Evolutionary conservation across 2,888 invertebrate species (phyloP), one percentile per base, ranked within the genome.

Genomic region (Stenichneumon culpator): DNA sequence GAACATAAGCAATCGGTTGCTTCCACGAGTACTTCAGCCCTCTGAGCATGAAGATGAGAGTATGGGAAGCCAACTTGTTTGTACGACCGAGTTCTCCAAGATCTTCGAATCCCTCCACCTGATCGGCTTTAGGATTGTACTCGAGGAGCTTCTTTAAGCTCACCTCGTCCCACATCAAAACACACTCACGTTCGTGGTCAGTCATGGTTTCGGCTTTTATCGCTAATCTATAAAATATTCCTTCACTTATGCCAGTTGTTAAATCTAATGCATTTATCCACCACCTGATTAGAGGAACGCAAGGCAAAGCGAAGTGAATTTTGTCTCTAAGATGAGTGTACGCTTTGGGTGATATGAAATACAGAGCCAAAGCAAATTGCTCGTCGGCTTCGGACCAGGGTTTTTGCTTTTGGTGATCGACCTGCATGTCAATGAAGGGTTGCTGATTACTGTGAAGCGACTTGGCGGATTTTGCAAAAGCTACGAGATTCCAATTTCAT

Each of bases 241-340:
- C 78, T 11, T 79, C 73, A 57, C 83, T 79, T 82, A 90, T 82
- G 19, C 90, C 89, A 7, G 90, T 81, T 54, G 63, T 69, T 75
- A 90, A 82, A 77, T 89, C 72, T 22, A 85, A 70, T 67, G 88
- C 79, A 54, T 89, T 88, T 11, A 91, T 75, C 91, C 90, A 92
- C 54, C 47, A 52, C 39, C 85, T 84, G 22, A 91, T 86, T 57
- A 89, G 86, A 74, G 86, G 83, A 22, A 86, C 85, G 54, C 88
- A 88, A 22, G 91, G 90, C 54, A 92, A 82, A 32, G 84, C 74
- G 65, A 91, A 86, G 54, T 87, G 70, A 72, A 88, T 87, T 36
- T 84, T 84, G n/a, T 85, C 86, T 25, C 85, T 50, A 22, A 90
- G 77, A 83, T 85, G 89, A 50, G 75, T 82, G 77, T 91, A 92